Base-by-base conservation (phyloP, 2,797 vertebrate genomes). In the Lemur catta region DNA sequence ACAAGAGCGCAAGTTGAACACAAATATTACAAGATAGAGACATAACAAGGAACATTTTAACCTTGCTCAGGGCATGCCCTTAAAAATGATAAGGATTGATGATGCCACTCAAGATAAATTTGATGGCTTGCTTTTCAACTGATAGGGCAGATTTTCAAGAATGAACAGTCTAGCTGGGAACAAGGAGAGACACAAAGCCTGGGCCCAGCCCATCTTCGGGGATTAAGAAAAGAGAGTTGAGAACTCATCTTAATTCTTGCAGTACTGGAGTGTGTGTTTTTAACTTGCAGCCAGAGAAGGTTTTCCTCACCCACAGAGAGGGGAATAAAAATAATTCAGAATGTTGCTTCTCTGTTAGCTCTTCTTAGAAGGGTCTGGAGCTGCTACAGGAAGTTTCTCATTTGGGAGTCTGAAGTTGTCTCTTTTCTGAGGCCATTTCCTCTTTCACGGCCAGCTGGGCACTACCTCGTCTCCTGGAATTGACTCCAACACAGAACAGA, bases 231-330 rank as follows among this genome's bases (percentile, higher is more conserved):
- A 87, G 9, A 81, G 61, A 80, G 9, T n/a, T 85, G 85, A 82
- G 69, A 81, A 61, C 15, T 82, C 84, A 63, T 91, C 59, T 91
- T n/a, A 17, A 4, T 74, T 74, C 24, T 43, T 96, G 74, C 4
- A 61, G 38, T 89, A 65, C 11, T 91, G 26, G 63, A 84, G 7
- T 1, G 0, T 92, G 59, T 85, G 38, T 59, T 94, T 96, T 65
- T 93, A 80, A 92, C n/a, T 89, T 93, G 55, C 57, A 93, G 33
- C 2, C 6, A 84, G 4, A 93, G 26, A 86, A 52, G 55, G 7
- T 88, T 81, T 97, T 84, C 72, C 75, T 97, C 52, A 92, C 95
- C 76, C 82, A 33, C 76, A 84, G 71, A 90, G 33, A 84, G 26
- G 18, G 91, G 59, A 55, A 81, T 67, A 93, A 96, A 95, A 95